Base-by-base conservation (phyloP, 1,140 invertebrate species). In the Scaptomyza pallida region DNA sequence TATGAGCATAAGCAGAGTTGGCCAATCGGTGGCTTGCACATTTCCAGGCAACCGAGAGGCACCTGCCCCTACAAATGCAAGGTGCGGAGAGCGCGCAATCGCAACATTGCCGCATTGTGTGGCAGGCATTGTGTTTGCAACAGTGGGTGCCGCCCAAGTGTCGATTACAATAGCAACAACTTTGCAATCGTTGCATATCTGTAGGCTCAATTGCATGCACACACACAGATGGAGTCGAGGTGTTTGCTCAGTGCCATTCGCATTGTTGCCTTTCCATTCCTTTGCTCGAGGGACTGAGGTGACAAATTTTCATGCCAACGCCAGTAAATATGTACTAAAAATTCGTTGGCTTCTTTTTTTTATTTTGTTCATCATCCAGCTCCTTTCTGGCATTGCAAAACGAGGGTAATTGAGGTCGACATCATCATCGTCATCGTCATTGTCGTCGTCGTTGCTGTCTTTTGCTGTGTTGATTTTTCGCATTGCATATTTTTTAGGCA, bases 271-370 rank as follows among this genome's bases (percentile, higher is more conserved):
- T 50, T 30, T 35, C n/a, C n/a, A n/a, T n/a, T n/a, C n/a, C n/a
- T n/a, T 33, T 10, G 21, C 40, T 17, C 15, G 2, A 40, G 23
- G 9, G 30, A 21, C 74, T 70, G 33, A 89, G 88, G 88, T 89
- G 88, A 89, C 88, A 89, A 89, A 88, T 89, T 89, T 83, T 81
- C 77, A 74, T 80, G 71, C 76, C 73, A 83, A 83, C 88, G 88
- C 88, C 81, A 83, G 78, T 75, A 79, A 86, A 83, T 89, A 79
- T 86, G 81, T 71, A 73, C 51, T 72, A 69, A 89, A 12, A 37
- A 12, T 37, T n/a, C 10, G 33, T 37, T 37, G 0, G 85, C 85
- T 78, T 72, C 45, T 73, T 43, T 59, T 40, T 57, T 23, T 45
- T 37, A 50, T 43, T 52, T 55, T n/a, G n/a, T n/a, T 57, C 2